Evolutionary conservation across 2,888 invertebrate genomes (phyloP), one percentile per base, ranked within the genome.

Genomic region (Nebria brevicollis): DNA sequence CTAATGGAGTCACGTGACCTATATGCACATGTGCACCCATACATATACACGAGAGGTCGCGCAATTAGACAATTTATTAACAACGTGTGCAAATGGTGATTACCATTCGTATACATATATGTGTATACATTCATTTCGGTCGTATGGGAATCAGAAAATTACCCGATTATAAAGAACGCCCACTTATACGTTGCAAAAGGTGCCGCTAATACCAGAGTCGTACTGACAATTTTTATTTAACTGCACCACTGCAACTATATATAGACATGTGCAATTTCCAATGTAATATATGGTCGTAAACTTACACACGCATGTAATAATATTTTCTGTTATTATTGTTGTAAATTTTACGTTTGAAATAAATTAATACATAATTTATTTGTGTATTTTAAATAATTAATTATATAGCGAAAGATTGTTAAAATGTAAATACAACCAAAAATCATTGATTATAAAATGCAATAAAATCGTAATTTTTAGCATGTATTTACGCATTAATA

Each of bases 31-130:
- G 54, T 54, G 54, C 54, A 54, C 54, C 20, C 20, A 54, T 13
- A 54, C 7, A 15, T 6, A n/a, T 72, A 77, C 72, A 72, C 54
- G 77, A 72, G 72, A 72, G 77, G 20, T 26, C 26, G 20, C 64
- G 72, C 72, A 77, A 77, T 77, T 77, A 77, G 77, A 77, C 77
- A 77, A 72, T 77, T 77, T 77, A 77, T 77, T 54, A 77, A 77
- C 77, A 34, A 54, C 54, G 54, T 15, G 72, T 65, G 34, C 72
- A 77, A 72, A 64, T 72, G 77, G 77, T 77, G 72, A 77, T 77
- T 77, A 77, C 25, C 72, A 77, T 72, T 72, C 77, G 43, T 77
- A 72, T 64, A 54, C 54, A 72, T 68, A 26, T 25, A 77, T 43
- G 70, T 77, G 70, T 25, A n/a, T 66, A 66, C 25, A 66, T 15